phyloP scores from a whole-genome alignment of 2,888 invertebrate species.

The Patella depressa region DNA sequence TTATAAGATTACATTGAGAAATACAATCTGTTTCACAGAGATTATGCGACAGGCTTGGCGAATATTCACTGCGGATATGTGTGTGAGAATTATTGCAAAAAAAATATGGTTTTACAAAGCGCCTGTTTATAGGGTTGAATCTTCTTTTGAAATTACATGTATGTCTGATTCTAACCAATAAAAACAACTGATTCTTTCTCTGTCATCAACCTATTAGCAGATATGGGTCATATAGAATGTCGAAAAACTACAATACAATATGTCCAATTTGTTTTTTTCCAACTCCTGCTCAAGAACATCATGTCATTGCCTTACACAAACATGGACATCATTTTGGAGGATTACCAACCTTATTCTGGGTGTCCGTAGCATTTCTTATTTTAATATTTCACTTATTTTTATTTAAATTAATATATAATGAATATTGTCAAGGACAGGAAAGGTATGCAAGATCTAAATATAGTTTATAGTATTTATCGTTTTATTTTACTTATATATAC shows the following conservation, averaged over 20 bases:
- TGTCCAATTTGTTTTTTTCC: conserved; percentile 62
- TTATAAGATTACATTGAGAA: too few relatives aligned
- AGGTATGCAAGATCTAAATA: conserved; percentile 53
- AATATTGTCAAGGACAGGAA: conserved; percentile 78
- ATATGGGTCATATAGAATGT: conserved; percentile 90
- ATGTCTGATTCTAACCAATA: too few relatives aligned
- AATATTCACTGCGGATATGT: too few relatives aligned
- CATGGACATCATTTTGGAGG: conserved; percentile 93
- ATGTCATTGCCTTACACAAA: conserved; percentile 89
- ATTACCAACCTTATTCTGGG: conserved; percentile 92
- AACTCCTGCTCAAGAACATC: conserved; percentile 92
- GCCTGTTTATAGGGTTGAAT: too few relatives aligned
- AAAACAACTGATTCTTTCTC: too few relatives aligned
- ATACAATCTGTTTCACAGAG: too few relatives aligned
- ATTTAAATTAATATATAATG: conserved; percentile 90
- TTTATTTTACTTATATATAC: not conserved
- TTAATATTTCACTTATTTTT: conserved; percentile 93
- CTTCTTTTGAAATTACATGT: too few relatives aligned
- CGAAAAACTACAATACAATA: conserved; percentile 78
- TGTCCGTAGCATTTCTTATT: conserved; percentile 88
- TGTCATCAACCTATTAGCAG: conserved; percentile 71
- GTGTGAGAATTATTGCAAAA: too few relatives aligned
- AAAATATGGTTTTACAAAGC: too few relatives aligned
- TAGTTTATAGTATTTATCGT: conserved; percentile 46
- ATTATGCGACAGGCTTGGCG: too few relatives aligned